A percentile compares a stretch with the other conserved stretches of the same genome.
phyloP scores from a whole-genome alignment of 2,797 vertebrate species.

The Chelonia mydas region DNA sequence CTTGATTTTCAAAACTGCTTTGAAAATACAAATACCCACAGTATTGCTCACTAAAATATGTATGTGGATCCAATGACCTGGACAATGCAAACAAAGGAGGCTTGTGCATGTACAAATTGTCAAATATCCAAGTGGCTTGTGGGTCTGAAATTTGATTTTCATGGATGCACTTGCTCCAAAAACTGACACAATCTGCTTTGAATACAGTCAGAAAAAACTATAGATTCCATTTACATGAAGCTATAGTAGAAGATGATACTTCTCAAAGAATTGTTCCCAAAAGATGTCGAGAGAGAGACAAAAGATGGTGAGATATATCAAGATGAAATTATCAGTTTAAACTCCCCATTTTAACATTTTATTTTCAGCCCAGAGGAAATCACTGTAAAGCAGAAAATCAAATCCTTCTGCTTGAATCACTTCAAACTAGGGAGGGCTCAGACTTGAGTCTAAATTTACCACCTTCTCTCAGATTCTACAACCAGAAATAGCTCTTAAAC shows the following conservation, averaged over 20 bases:
- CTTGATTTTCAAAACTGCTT: background rate
- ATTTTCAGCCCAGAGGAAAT: slow-evolving; percentile 1
- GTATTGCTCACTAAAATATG: background rate
- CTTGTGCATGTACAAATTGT: background rate
- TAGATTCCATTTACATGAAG: background rate
- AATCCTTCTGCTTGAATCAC: background rate
- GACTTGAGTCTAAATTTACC: background rate
- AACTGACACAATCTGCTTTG: background rate
- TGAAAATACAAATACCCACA: background rate
- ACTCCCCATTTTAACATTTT: background rate
- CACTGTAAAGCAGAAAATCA: background rate
- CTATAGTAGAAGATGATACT: background rate
- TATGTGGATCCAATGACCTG: background rate
- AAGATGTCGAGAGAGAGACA: background rate
- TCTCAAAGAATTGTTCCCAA: background rate
- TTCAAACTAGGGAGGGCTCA: background rate
- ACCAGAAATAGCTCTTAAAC: background rate
- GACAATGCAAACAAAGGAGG: background rate
- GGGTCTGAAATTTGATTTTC: background rate
- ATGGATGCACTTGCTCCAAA: background rate
- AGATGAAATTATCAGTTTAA: background rate
- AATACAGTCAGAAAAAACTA: background rate
- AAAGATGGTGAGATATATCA: background rate
- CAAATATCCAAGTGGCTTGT: background rate
- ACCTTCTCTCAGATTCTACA: background rate